These are phyloP conservation scores for Belgica antarctica DNA, from an alignment of 2,888 invertebrate genomes.

Conservation along the genomic window DNA sequence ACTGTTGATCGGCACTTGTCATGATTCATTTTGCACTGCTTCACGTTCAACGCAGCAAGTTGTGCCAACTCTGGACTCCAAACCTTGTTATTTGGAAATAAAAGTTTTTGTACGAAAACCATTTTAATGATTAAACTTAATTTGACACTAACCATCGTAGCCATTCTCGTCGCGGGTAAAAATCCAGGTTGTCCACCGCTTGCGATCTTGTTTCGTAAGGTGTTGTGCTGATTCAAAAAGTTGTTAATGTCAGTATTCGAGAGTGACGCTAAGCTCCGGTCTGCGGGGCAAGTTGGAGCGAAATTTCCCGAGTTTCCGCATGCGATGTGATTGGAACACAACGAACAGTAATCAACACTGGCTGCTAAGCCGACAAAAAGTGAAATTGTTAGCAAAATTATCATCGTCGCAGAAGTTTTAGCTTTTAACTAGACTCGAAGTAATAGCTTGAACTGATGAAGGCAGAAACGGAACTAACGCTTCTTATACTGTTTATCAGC, in stretches of 20 bases:
- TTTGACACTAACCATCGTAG: conserved; percentile 15
- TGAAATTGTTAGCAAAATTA: no score
- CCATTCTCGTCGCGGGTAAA: conserved; percentile 11
- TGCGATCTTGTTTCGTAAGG: conserved; percentile 25
- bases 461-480: no score
- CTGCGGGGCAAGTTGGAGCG: conserved; percentile 2
- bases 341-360: no score
- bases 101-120: not conserved
- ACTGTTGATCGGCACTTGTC: conserved; percentile 15
- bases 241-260: not conserved
- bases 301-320: conserved; percentile 18
- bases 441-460: no score
- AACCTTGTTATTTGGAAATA: no score
- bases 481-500: no score
- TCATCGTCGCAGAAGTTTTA: no score
- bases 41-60: conserved; percentile 20
- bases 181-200: conserved; percentile 23
- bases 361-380: no score
- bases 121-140: not conserved
- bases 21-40: conserved; percentile 16
- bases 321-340: no score
- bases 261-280: not conserved
- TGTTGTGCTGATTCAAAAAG: conserved; percentile 29
- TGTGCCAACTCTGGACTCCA: conserved; percentile 25
- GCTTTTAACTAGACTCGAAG: no score